Evolutionary conservation across 2,797 vertebrate genomes (phyloP).

Genomic region (Prionace glauca): DNA sequence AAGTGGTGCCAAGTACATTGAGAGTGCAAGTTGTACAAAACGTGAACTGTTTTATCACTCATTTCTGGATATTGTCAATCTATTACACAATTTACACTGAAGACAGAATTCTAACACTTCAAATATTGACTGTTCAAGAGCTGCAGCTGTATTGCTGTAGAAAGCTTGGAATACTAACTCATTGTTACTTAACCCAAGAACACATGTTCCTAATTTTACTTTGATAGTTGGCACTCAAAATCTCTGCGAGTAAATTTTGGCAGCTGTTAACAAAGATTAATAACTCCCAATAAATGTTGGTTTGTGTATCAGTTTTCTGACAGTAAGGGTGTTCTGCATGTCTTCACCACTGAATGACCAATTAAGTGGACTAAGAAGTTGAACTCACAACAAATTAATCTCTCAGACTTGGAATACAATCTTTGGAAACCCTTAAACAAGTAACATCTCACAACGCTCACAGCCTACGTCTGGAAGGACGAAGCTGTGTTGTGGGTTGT

Average conservation of each 20-base stretch:
- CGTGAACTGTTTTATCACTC: not conserved
- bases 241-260: slow-evolving; percentile 1
- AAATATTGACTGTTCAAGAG: not conserved
- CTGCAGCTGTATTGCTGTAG: not conserved
- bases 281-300: not conserved
- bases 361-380: not conserved
- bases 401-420: not conserved
- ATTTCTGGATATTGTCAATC: not conserved
- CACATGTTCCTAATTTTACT: slow-evolving; percentile 25
- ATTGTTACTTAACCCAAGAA: not conserved
- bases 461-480: not conserved
- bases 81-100: not conserved
- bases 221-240: not conserved
- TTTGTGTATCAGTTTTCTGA: not conserved
- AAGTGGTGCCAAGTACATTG: not conserved
- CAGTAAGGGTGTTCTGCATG: not conserved
- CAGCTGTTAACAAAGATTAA: not conserved
- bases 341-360: not conserved
- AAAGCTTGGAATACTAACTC: not conserved
- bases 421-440: not conserved
- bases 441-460: not conserved
- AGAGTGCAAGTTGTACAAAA: not conserved
- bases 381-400: not conserved
- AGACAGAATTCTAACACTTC: not conserved
- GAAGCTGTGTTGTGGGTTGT: not conserved